phyloP scores from a whole-genome alignment of 2,113 vertebrate genomes.

The Sitta europaea region DNA sequence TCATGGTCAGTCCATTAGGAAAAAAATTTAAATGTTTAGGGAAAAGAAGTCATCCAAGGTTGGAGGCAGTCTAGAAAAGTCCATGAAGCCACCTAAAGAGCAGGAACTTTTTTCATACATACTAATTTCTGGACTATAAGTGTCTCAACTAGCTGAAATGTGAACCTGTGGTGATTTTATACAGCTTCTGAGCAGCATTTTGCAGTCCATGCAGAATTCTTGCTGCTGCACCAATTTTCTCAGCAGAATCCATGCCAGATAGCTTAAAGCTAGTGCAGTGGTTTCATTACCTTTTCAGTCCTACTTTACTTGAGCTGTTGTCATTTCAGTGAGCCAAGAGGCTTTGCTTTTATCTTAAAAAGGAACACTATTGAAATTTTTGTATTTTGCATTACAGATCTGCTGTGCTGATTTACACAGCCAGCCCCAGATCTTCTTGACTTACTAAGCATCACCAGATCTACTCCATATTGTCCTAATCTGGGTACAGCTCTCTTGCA shows the following conservation, averaged over 20 bases:
- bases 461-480: not conserved
- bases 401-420: not conserved
- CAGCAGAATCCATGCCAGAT: not conserved
- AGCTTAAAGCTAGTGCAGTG: not conserved
- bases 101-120: not conserved
- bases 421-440: not conserved
- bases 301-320: not conserved
- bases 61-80: not conserved
- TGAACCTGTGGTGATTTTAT: not conserved
- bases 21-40: not conserved
- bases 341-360: not conserved
- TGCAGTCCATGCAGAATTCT: not conserved
- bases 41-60: not conserved
- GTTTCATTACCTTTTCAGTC: not conserved
- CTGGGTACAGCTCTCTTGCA: not conserved
- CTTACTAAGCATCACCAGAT: not conserved
- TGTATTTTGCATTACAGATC: not conserved
- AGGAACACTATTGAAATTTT: not conserved
- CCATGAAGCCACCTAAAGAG: not conserved
- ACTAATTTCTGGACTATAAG: not conserved
- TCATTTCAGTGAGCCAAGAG: not conserved
- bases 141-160: not conserved
- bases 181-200: not conserved
- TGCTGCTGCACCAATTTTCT: not conserved
- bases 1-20: not conserved